phyloP scores from a whole-genome alignment of 2,888 invertebrate genomes.

The Catocala fraxini region DNA sequence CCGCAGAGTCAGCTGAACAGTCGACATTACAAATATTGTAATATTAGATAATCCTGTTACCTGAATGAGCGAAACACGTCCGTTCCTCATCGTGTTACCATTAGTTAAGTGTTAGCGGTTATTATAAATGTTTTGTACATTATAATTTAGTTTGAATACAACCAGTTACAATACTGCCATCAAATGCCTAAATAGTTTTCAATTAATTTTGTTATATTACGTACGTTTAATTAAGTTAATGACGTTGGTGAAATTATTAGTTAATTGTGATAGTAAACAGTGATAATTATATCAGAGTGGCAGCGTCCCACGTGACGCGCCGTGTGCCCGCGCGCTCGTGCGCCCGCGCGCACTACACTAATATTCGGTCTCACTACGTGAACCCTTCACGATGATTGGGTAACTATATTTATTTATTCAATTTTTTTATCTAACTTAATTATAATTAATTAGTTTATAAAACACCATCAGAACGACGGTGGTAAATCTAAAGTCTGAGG shows the following conservation, averaged over 20 bases:
- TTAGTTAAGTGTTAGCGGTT: constrained; percentile 83
- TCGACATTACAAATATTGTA: constrained; percentile 48
- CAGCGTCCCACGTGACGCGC: constrained; percentile 21
- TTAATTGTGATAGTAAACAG: constrained; percentile 83
- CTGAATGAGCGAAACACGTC: constrained; percentile 83
- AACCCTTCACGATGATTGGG: constrained; percentile 71
- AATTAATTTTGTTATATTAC: constrained; percentile 74
- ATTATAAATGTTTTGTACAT: constrained; percentile 77
- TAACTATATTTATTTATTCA: constrained; percentile 84
- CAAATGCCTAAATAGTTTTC: constrained; percentile 86
- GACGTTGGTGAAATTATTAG: constrained; percentile 82
- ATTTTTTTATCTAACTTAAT: constrained; percentile 77
- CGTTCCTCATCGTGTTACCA: constrained; percentile 87
- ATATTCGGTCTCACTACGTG: constrained; percentile 63
- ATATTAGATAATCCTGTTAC: constrained; percentile 76
- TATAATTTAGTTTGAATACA: constrained; percentile 81
- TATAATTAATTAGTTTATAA: constrained; percentile 81
- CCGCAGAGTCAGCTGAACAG: constrained; percentile 29
- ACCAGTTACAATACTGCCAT: constrained; percentile 87
- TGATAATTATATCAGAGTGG: constrained; percentile 68
- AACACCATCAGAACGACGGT: constrained; percentile 82
- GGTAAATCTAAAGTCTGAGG: constrained; percentile 87
- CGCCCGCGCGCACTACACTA: constrained; percentile 32
- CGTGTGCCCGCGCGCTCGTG: constrained; percentile 5
- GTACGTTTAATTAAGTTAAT: constrained; percentile 72